Percentiles rank a stretch among this genome's conserved stretches.
These are phyloP conservation scores for Lepidochrysops patricia DNA, from an alignment of 2,888 invertebrate genomes.

Conservation along the genomic window DNA sequence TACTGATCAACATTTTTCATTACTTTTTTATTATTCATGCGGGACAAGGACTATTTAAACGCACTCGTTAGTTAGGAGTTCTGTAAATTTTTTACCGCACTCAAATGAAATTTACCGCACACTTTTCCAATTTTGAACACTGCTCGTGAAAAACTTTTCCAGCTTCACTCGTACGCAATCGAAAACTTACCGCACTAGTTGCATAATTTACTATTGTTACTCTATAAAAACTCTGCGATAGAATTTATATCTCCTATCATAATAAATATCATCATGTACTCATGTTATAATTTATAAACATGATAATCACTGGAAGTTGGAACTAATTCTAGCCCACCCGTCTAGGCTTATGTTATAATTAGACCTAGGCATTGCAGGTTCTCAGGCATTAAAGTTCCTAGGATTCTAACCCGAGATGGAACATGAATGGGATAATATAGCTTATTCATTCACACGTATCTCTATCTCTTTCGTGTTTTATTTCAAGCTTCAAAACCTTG, in stretches of 20 bases:
- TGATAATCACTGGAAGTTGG: neutral
- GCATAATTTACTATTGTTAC: neutral
- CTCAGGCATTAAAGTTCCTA: constrained; percentile 3
- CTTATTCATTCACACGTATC: neutral
- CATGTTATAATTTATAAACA: neutral
- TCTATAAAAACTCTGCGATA: neutral
- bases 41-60: no score
- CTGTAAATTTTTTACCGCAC: no score
- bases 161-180: no score
- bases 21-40: neutral
- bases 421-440: neutral
- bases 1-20: neutral
- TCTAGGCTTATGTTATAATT: constrained; percentile 1
- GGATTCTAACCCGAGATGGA: neutral
- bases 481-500: neutral
- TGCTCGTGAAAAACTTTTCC: no score
- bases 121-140: no score
- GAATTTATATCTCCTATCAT: neutral
- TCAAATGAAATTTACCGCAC: no score
- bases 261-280: no score
- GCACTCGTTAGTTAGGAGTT: no score
- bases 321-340: neutral
- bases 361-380: neutral
- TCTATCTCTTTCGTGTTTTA: neutral
- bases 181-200: no score